Base-by-base conservation (phyloP, 2,888 invertebrate species). In the Falcaria lacertinaria region DNA sequence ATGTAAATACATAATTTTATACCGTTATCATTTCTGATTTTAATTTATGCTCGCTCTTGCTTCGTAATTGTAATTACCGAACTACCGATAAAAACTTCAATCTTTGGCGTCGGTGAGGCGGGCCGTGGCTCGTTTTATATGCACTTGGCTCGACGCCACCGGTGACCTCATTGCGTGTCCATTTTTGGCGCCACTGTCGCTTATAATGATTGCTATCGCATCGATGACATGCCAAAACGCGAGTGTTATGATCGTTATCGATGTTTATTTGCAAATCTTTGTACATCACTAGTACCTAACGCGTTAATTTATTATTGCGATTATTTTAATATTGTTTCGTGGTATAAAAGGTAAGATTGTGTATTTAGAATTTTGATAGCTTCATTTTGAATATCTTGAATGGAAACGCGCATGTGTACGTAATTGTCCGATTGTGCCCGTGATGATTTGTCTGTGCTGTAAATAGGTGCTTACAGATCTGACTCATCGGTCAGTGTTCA, bases 161-260 rank as follows among this genome's bases (percentile, higher is more conserved):
- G 67, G 64, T 81, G 85, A 84, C 85, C 83, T 84, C 84, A 82
- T 81, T 82, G 81, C 74, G 60, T 58, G 68, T 64, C 70, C 70
- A 70, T 75, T 85, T 84, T 85, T 77, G 87, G 84, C 87, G 86
- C 85, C 86, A 83, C 77, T 60, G 66, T 71, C 68, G 69, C 69
- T 54, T 60, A 60, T 64, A 67, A 69, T 67, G 75, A 80, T 78
- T 63, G 54, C 73, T 75, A 80, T 84, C 81, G 63, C 69, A 69
- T 69, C 79, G 81, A 79, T 80, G 80, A 80, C 80, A 80, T 71
- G 80, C 82, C 80, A 80, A 82, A 78, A 72, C 58, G 63, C 64
- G 56, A 60, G 57, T 55, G 57, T 44, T 54, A 45, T 53, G 71
- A 70, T 69, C 46, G 57, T 63, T 73, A 76, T 81, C 80, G 76